Base-by-base conservation (phyloP, 2,797 vertebrate genomes). In the Enteromius trimaculatus region DNA sequence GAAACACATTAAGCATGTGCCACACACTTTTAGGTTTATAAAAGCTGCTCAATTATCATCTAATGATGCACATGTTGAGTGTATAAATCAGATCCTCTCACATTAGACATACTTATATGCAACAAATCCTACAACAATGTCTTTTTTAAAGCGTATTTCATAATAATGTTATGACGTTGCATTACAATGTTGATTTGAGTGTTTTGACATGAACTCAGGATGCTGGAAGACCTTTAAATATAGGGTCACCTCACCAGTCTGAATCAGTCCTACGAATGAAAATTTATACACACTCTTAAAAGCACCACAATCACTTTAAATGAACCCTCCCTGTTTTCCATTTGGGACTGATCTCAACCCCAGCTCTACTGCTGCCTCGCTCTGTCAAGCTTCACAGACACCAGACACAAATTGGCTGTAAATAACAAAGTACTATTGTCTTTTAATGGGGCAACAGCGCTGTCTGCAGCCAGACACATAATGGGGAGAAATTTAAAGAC, bases 391-490 rank as follows among this genome's bases (percentile, higher is more conserved):
- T 42, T 79, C 62, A 72, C 26, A 82, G 75, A 82, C 34, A 72
- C 19, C 84, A 85, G 44, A 68, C 68, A 82, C 26, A 60, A 77
- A 81, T 77, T 69, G 53, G 19, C 47, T 79, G 80, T 66, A 82
- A 78, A 66, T 66, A 82, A 82, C 68, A 82, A 79, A 82, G 77
- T 66, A 65, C 58, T 77, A 78, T 82, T 85, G 84, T 85, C 47
- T 85, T 79, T 82, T 62, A 79, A 84, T 75, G 69, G 60, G 21
- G 53, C 29, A 69, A 29, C 34, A 69, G 49, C 3, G 6, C 62
- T 83, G 76, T 62, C 51, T 60, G 47, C 21, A 62, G 70, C 34
- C 76, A 86, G 58, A 79, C 49, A n/a, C 42, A 60, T 53, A 68
- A 81, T 78, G 65, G 26, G n/a, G n/a, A 65, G 66, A 55, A 9